Conservation (phyloP, 1,140 invertebrate species). For the Drosophila lacertosa region DNA sequence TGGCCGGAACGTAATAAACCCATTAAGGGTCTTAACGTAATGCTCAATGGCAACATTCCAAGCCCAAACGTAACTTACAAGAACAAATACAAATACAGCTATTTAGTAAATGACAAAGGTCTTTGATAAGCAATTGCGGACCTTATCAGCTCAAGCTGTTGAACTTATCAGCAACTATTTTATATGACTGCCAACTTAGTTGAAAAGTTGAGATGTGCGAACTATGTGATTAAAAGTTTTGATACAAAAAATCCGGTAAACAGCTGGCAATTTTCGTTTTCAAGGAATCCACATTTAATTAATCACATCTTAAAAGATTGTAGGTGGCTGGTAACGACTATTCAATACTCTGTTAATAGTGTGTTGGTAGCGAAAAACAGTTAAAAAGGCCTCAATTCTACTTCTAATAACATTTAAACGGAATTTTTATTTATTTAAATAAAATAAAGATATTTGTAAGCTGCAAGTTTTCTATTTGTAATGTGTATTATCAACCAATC, state of each 20-base stretch:
- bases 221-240: background rate
- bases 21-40: background rate
- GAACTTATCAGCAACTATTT: constrained; percentile 23
- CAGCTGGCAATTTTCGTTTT: background rate
- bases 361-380: no score
- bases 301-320: no score
- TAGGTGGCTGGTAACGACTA: no score
- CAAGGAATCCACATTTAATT: no score
- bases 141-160: constrained; percentile 1
- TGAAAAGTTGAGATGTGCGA: background rate
- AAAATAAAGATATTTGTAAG: no score
- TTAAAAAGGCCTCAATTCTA: no score
- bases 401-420: no score
- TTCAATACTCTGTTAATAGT: no score
- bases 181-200: background rate
- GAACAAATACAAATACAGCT: no score
- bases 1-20: background rate
- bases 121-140: constrained; percentile 22
- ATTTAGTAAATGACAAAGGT: background rate
- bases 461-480: no score
- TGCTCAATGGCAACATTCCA: constrained; percentile 8
- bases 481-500: no score
- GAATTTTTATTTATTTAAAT: no score
- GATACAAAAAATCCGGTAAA: background rate
- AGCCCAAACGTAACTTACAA: constrained; percentile 5